Conservation (phyloP, 2,113 vertebrate genomes). For the Lutjanus erythropterus region DNA sequence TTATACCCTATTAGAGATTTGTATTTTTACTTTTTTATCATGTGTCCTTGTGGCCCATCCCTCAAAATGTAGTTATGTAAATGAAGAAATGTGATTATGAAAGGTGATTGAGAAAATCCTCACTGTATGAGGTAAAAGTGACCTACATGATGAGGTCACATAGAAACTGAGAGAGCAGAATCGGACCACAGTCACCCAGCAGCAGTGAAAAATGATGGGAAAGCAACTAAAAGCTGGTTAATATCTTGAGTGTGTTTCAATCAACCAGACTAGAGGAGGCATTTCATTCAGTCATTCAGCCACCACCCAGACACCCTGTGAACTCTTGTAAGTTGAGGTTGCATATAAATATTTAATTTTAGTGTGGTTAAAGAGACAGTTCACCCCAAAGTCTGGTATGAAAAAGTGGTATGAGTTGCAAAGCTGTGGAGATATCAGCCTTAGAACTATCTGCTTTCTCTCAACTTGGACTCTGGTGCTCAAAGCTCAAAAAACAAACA, state of each 20-base stretch:
- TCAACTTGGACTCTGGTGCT: too few species aligned
- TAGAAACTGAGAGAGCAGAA: constrained; percentile 91
- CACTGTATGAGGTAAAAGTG: constrained; percentile 94
- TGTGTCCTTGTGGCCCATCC: too few species aligned
- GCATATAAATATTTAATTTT: not conserved
- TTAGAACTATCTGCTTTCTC: too few species aligned
- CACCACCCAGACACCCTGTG: constrained; percentile 38
- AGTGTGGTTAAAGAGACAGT: not conserved
- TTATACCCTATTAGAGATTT: not conserved
- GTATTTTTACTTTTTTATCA: not conserved
- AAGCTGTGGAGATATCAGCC: too few species aligned
- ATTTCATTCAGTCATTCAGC: constrained; percentile 85
- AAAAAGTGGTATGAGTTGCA: too few species aligned
- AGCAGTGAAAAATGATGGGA: constrained; percentile 88
- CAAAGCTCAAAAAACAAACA: too few species aligned
- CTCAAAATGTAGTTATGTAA: not conserved
- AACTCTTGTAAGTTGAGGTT: not conserved
- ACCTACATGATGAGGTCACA: constrained; percentile 87
- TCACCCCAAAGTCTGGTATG: too few species aligned
- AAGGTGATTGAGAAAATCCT: too few species aligned
- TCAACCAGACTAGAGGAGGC: constrained; percentile 92
- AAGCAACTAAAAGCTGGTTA: constrained; percentile 90
- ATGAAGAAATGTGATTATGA: too few species aligned
- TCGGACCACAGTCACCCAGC: constrained; percentile 82
- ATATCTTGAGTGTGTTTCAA: constrained; percentile 91